phyloP scores from a whole-genome alignment of 2,888 invertebrate species.

The Athripsodes cinereus region DNA sequence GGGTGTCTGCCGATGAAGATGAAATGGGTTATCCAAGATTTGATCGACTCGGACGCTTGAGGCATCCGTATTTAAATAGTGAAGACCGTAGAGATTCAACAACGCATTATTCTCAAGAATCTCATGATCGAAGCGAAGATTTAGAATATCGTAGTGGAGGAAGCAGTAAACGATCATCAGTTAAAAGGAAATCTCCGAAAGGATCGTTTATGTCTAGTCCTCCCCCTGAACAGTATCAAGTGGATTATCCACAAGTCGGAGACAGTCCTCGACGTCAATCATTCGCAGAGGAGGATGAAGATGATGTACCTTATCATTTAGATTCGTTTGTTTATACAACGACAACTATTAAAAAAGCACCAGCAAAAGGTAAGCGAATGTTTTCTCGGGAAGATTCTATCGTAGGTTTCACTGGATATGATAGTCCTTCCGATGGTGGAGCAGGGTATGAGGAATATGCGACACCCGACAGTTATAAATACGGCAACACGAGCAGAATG shows the following conservation, averaged over 20 bases:
- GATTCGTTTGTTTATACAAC: constrained; percentile 43
- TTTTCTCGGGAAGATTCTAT: constrained; percentile 45
- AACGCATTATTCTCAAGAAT: constrained; percentile 37
- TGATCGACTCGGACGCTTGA: constrained; percentile 52
- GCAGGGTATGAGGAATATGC: constrained; percentile 46
- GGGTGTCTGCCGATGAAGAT: constrained; percentile 58
- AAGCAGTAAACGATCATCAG: constrained; percentile 47
- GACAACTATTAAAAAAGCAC: constrained; percentile 48
- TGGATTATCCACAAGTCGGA: constrained; percentile 38
- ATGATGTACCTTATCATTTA: constrained; percentile 21
- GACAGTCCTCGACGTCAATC: constrained; percentile 39
- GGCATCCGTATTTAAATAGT: constrained; percentile 48
- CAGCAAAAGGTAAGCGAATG: constrained; percentile 41
- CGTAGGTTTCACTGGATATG: constrained; percentile 42
- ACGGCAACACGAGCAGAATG: constrained; percentile 33
- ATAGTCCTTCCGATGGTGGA: constrained; percentile 42
- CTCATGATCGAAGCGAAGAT: constrained; percentile 39
- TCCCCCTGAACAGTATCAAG: constrained; percentile 14
- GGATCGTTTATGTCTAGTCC: constrained; percentile 18
- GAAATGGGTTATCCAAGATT: constrained; percentile 62
- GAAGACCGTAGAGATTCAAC: constrained; percentile 37
- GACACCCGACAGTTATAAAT: constrained; percentile 39
- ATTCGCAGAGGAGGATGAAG: constrained; percentile 36
- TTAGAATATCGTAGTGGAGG: constrained; percentile 44
- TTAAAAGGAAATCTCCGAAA: constrained; percentile 40